Evolutionary conservation across 2,113 vertebrate species (phyloP), one percentile per base, ranked within the genome.

Genomic region (Xenopus laevis): DNA sequence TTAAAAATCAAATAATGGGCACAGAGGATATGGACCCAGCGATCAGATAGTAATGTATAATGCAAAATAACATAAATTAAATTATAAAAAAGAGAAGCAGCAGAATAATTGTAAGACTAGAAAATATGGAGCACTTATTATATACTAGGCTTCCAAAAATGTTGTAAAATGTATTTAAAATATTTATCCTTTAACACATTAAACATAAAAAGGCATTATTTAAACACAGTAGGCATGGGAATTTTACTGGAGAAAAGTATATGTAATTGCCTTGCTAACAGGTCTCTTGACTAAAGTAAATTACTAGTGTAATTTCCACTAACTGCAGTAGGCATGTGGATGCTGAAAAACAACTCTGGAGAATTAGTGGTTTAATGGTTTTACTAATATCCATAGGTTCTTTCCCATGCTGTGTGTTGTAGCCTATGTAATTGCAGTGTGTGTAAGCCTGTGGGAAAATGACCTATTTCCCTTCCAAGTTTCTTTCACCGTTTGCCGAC

Each of bases 341-440:
- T 50, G 58, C 23, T 77, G 74, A 21, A 70, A 74, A 77, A 55
- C 74, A 77, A 55, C 59, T 27, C 67, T 64, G 27, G 59, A 77
- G 66, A 77, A 70, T 77, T 77, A 77, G 66, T 77, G 67, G 67
- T 77, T 76, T 70, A 64, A 76, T 76, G 66, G 67, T 70, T 77
- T 70, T 77, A 64, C 67, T 77, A 64, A 68, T 77, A 77, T 77
- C 59, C 60, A 60, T 70, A 67, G 66, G 66, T 77, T 53, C 67
- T 68, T 77, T 77, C 74, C 67, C 74, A 77, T 77, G 74, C 74
- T 77, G 74, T 70, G 57, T 76, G 74, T 70, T 77, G 60, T 77
- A 23, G 67, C 66, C 44, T 77, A 57, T 70, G 74, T 70, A 69
- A 77, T 77, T 77, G 74, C 74, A 70, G 67, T 64, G 59, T 69